Evolutionary conservation across 1,140 invertebrate genomes (phyloP), one percentile per base, ranked within the genome.

Genomic region (Harpegnathos saltator): DNA sequence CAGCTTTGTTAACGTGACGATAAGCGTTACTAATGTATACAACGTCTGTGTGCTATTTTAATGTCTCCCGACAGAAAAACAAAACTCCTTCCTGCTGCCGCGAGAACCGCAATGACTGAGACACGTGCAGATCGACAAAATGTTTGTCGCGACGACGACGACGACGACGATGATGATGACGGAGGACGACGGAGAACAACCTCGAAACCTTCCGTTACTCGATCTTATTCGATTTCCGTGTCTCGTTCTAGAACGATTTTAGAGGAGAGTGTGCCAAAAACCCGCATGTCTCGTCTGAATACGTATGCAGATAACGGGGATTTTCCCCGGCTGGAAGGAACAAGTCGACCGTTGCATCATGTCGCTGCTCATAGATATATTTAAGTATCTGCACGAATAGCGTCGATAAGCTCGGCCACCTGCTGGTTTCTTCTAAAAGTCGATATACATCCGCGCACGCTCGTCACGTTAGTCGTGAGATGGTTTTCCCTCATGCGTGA

Each of bases 251-350:
- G 63, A 72, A 74, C 73, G 82, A 84, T 88, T 88, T 89, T 85
- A 80, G 72, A 88, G 61, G 66, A 85, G 59, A 85, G 56, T 83
- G 56, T 88, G 86, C 73, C 86, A 88, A 88, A 87, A 87, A 58
- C 63, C 24, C 33, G 63, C 68, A 66, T 38, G 66, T 86, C 61
- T 66, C 61, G 74, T 56, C 54, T 63, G 85, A 85, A 84, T 87
- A 84, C 71, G 11, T 83, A 85, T 85, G 50, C 62, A 78, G 83
- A 69, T 89, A 89, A 89, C 87, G 86, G 83, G 77, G 59, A 62
- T 69, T 59, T 58, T 62, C 26, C 58, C 52, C 17, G 14, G 1
- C 22, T 33, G 15, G 38, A 61, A 33, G 15, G 68, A 86, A 72
- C 52, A 24, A 24, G 19, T 81, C 24, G 15, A 48, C n/a, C 48